Evolutionary conservation across 2,113 vertebrate species (phyloP).

Genomic region (Sarotherodon lohbergeri): DNA sequence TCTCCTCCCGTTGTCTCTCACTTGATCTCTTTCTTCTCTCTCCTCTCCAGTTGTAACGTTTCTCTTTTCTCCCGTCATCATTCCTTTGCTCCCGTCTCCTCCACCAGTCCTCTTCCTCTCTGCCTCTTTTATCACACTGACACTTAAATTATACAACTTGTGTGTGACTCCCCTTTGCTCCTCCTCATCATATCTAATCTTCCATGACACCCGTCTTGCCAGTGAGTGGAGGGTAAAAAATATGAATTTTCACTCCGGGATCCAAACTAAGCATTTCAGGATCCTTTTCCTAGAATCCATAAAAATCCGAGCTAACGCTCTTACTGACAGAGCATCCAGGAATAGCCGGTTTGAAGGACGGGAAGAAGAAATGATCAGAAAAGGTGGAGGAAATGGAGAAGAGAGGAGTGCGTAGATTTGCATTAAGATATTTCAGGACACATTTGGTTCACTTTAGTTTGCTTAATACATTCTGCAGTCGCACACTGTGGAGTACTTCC

Average conservation of each 20-base stretch:
- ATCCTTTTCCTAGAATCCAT: not conserved
- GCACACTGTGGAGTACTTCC: not conserved
- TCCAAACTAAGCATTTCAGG: not conserved
- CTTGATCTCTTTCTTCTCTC: not conserved
- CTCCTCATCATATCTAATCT: constrained; percentile 36
- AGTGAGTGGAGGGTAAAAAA: not conserved
- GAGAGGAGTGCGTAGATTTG: not conserved
- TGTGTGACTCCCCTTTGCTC: constrained; percentile 19
- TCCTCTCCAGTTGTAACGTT: not conserved
- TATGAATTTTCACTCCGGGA: not conserved
- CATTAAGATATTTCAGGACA: not conserved
- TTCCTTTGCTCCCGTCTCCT: not conserved
- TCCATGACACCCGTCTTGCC: not conserved
- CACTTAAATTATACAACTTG: constrained; percentile 26
- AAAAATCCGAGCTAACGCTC: not conserved
- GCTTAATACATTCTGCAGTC: not conserved
- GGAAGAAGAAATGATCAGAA: not conserved
- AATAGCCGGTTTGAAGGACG: not conserved
- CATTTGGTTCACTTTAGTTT: not conserved
- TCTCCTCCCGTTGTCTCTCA: not conserved
- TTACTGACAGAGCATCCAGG: not conserved
- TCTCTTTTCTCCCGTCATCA: not conserved
- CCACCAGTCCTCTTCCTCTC: not conserved
- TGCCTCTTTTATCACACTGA: not conserved
- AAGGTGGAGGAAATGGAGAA: not conserved